Evolutionary conservation across 2,888 invertebrate genomes (phyloP).

Genomic region (Sialis lutaria): DNA sequence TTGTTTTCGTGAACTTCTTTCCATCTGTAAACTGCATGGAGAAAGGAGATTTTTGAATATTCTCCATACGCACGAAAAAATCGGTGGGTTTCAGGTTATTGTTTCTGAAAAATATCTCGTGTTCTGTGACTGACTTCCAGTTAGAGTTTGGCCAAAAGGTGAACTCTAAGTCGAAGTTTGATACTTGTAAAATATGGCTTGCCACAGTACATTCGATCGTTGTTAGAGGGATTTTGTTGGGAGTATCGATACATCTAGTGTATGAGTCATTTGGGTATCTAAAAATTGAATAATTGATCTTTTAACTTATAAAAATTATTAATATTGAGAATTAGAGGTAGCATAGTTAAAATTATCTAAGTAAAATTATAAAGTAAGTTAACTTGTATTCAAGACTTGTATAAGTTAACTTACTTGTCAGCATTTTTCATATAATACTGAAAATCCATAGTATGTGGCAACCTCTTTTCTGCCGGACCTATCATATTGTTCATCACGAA

Average conservation of each 20-base stretch:
- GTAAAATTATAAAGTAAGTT: too few relatives aligned
- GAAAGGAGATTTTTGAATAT: background rate
- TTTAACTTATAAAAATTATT: too few relatives aligned
- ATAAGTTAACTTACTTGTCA: too few relatives aligned
- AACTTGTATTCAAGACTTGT: too few relatives aligned
- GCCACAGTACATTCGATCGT: conserved; percentile 1
- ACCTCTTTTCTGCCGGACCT: conserved; percentile 30
- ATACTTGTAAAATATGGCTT: conserved; percentile 7
- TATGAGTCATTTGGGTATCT: too few relatives aligned
- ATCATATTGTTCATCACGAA: conserved; percentile 37
- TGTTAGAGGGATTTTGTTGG: background rate
- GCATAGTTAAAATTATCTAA: too few relatives aligned
- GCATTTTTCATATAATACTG: too few relatives aligned
- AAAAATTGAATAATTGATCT: too few relatives aligned
- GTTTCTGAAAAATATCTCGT: conserved; percentile 11
- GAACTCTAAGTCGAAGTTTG: conserved; percentile 9
- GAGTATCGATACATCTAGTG: conserved; percentile 1
- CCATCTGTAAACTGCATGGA: background rate
- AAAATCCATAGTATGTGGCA: conserved; percentile 10
- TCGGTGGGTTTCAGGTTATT: conserved; percentile 2
- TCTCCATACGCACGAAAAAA: background rate
- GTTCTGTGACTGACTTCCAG: background rate
- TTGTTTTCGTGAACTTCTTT: background rate
- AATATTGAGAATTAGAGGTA: too few relatives aligned
- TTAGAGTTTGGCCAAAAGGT: conserved; percentile 1